Conservation (phyloP, 2,113 vertebrate genomes). For the Sialia sialis region DNA sequence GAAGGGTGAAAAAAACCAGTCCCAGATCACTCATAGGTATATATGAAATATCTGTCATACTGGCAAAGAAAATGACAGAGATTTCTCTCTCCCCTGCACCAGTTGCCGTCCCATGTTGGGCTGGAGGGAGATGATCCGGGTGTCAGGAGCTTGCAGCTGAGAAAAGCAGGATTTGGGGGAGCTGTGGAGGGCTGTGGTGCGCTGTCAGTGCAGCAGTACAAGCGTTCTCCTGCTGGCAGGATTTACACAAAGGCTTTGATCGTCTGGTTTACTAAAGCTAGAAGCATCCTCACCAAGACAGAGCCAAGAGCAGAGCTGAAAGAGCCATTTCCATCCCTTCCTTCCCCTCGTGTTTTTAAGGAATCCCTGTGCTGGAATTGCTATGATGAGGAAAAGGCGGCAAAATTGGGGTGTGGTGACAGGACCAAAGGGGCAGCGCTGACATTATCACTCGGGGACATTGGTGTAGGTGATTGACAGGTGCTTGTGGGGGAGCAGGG, state of each 20-base stretch:
- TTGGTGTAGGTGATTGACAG: too few relatives aligned
- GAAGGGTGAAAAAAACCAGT: not conserved
- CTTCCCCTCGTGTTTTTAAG: not conserved
- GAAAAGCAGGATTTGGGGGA: not conserved
- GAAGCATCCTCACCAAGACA: not conserved
- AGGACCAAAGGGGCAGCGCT: rapidly evolving
- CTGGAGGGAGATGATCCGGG: not conserved
- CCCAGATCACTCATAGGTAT: not conserved
- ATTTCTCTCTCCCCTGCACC: not conserved
- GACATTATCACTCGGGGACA: rapidly evolving
- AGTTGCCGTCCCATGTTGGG: not conserved
- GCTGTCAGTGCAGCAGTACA: not conserved
- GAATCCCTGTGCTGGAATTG: not conserved
- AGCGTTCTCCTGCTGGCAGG: not conserved
- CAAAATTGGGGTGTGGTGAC: not conserved
- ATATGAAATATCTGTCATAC: not conserved
- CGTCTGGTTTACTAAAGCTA: not conserved
- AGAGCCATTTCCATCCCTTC: not conserved
- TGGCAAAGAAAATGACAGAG: not conserved
- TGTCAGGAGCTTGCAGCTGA: not conserved
- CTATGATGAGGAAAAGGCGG: rapidly evolving
- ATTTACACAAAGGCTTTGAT: conserved; percentile 36
- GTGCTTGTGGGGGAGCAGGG: rapidly evolving
- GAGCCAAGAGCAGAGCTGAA: not conserved
- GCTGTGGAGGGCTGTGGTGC: not conserved